Base-by-base conservation (phyloP, 2,113 vertebrate species). In the Ochotona princeps region DNA sequence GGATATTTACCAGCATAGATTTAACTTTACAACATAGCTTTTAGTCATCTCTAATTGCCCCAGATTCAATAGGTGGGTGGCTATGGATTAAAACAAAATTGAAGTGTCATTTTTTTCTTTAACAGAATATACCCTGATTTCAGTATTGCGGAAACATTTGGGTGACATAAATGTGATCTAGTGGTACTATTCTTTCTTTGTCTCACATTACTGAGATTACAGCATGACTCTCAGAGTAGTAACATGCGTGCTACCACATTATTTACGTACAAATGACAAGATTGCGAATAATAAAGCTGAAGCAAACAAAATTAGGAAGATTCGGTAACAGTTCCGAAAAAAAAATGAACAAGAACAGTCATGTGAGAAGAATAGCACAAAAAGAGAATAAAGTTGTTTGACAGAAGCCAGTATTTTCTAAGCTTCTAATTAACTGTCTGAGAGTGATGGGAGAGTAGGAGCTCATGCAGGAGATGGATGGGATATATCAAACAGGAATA, bases 181-280 rank as follows among this genome's bases (percentile, higher is more conserved):
- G 89, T 94, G 96, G 92, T 96, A 97, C 96, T 96, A 97, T 95
- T 97, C 91, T 97, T 96, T 97, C 97, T 96, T 97, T 97, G 92
- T 44, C 38, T 44, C 38, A 94, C 96, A 94, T 96, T 97, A 92
- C 96, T 95, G 93, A 97, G 95, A 98, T 95, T 94, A 96, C 85
- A 97, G 78, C 73, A 96, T 92, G 93, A 97, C 93, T 92, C 96
- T 93, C 94, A 97, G 92, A 94, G 96, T 96, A 98, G 95, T 97
- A 97, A 92, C 94, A 87, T 94, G 81, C 92, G 97, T 96, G 82
- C 94, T 98, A 97, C 96, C 94, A 93, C 96, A 93, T 97, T 97
- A 96, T 97, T 98, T 98, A 89, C 97, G 93, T 96, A 98, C 96
- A 92, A 91, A 86, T 93, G 96, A 78, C 83, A 96, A 89, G 97